Conservation (phyloP, 2,113 vertebrate genomes). For the Neotragus pygmaeus region DNA sequence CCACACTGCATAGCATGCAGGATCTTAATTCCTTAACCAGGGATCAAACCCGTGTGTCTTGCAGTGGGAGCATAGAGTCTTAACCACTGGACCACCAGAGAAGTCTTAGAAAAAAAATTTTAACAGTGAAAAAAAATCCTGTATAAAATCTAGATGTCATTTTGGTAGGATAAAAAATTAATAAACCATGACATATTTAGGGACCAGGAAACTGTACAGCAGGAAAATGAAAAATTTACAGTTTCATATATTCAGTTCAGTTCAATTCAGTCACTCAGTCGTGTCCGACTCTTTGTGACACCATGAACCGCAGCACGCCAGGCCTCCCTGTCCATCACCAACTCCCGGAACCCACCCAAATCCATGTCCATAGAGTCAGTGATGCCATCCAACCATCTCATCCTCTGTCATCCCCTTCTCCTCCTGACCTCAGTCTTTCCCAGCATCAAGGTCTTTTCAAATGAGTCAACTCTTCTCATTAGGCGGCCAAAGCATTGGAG, state of each 20-base stretch:
- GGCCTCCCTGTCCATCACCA: too few species aligned
- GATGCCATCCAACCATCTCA: too few species aligned
- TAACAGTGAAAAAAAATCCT: not conserved
- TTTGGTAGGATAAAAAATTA: not conserved
- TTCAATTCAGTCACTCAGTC: not conserved
- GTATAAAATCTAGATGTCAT: not conserved
- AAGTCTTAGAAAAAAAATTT: not conserved
- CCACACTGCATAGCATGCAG: not conserved
- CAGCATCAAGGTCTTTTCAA: too few species aligned
- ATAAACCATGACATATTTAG: not conserved
- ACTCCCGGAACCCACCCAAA: too few species aligned
- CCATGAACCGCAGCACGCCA: fast-evolving
- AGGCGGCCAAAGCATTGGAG: too few species aligned
- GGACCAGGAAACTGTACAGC: not conserved
- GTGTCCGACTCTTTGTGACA: not conserved
- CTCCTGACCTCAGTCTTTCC: too few species aligned
- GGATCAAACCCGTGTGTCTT: fast-evolving
- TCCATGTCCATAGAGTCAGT: too few species aligned
- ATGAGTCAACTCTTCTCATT: too few species aligned
- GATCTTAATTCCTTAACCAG: not conserved
- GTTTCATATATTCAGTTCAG: not conserved
- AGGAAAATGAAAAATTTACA: not conserved
- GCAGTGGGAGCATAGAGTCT: not conserved
- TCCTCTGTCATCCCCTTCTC: too few species aligned
- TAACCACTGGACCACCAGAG: not conserved